phyloP scores from a whole-genome alignment of 2,113 vertebrate species.

The Gorsachius goisagi region DNA sequence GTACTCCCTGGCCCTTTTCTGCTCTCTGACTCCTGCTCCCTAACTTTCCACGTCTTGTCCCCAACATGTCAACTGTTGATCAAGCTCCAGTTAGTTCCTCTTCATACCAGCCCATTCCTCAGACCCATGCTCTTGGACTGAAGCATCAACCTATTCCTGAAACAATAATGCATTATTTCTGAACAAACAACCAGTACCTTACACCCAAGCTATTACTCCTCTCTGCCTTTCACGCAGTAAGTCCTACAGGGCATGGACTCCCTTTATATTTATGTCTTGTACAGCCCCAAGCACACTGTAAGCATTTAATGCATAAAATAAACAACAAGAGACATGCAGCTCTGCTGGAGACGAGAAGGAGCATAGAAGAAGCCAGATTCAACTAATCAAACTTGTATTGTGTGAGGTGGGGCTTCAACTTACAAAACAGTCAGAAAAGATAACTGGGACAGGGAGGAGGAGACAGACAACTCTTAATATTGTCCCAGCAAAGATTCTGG shows the following conservation, averaged over 20 bases:
- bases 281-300: slow-evolving; percentile 35
- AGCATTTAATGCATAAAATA: slow-evolving; percentile 64
- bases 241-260: slow-evolving; percentile 23
- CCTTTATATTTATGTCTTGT: slow-evolving; percentile 49
- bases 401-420: background rate
- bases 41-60: background rate
- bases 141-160: background rate
- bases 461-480: background rate
- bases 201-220: background rate
- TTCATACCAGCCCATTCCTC: background rate
- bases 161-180: background rate
- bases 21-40: background rate
- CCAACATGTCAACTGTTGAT: background rate
- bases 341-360: slow-evolving; percentile 11
- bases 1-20: background rate
- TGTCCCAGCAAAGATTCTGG: background rate
- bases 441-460: background rate
- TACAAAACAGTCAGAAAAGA: background rate
- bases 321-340: slow-evolving; percentile 39
- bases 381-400: background rate
- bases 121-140: background rate
- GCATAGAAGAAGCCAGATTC: background rate
- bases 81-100: background rate
- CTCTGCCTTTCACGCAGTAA: background rate
- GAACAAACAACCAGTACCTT: background rate